Evolutionary conservation across 2,888 invertebrate species (phyloP).

Genomic region (Cantharis lateralis): DNA sequence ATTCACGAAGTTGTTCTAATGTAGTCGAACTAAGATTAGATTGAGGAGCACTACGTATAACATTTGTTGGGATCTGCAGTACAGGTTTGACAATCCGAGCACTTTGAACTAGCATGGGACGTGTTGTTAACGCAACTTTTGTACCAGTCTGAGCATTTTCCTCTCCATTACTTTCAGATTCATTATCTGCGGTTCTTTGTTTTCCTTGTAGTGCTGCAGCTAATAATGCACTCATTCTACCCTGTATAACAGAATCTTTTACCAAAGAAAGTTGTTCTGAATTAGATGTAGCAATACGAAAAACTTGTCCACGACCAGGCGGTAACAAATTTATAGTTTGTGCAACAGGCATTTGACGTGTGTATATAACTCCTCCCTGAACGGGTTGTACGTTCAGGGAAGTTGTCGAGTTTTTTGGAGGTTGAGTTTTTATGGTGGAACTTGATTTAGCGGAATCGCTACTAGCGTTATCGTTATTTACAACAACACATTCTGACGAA

Average conservation of each 20-base stretch:
- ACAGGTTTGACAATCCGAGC: constrained; percentile 62
- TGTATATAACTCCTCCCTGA: constrained; percentile 73
- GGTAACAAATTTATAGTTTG: constrained; percentile 66
- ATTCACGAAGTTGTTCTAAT: constrained; percentile 76
- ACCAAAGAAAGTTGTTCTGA: constrained; percentile 53
- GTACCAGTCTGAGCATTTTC: constrained; percentile 27
- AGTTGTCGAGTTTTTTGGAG: constrained; percentile 48
- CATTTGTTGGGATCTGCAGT: constrained; percentile 66
- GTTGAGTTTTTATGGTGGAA: constrained; percentile 23
- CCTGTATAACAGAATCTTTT: constrained; percentile 56
- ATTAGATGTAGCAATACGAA: constrained; percentile 54
- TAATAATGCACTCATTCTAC: constrained; percentile 57
- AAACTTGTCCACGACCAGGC: constrained; percentile 53
- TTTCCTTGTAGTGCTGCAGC: constrained; percentile 57
- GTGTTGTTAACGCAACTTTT: constrained; percentile 28
- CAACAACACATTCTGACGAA: constrained; percentile 22
- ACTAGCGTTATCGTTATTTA: constrained; percentile 8
- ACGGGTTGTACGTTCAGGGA: constrained; percentile 64
- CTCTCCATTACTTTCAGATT: constrained; percentile 33
- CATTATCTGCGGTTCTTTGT: constrained; percentile 42
- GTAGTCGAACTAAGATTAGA: constrained; percentile 76
- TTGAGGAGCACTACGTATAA: constrained; percentile 63
- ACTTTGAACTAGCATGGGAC: constrained; percentile 62
- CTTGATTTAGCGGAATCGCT: constrained; percentile 14
- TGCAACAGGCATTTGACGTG: constrained; percentile 70